A percentile compares a stretch with the other conserved stretches of the same genome.
These are phyloP conservation scores for Laupala kohalensis DNA, from an alignment of 1,140 invertebrate genomes.

Conservation along the genomic window DNA sequence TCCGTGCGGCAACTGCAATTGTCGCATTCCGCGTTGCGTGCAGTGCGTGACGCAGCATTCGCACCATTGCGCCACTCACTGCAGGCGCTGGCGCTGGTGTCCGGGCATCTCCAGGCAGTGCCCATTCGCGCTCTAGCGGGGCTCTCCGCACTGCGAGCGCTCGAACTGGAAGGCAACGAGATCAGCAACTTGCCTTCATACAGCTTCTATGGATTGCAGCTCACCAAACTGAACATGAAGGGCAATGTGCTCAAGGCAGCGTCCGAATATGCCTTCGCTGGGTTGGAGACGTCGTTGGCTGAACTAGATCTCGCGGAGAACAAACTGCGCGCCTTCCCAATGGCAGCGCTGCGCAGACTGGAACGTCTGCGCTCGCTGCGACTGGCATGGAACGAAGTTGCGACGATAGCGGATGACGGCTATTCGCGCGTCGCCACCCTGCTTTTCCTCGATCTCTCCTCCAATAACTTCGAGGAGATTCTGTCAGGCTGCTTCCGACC, in stretches of 20 bases:
- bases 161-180: slow-evolving; percentile 77
- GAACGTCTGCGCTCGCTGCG: slow-evolving; percentile 56
- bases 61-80: slow-evolving; percentile 54
- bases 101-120: slow-evolving; percentile 61
- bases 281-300: slow-evolving; percentile 60
- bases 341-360: slow-evolving; percentile 59
- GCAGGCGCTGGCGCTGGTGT: slow-evolving; percentile 66
- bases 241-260: slow-evolving; percentile 64
- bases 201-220: slow-evolving; percentile 67
- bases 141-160: slow-evolving; percentile 52
- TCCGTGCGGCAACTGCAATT: slow-evolving; percentile 62
- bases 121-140: slow-evolving; percentile 66
- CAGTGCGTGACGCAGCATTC: slow-evolving; percentile 60
- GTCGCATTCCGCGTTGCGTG: slow-evolving; percentile 63
- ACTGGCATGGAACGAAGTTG: slow-evolving; percentile 72
- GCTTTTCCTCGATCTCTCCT: slow-evolving; percentile 67
- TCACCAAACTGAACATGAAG: slow-evolving; percentile 73
- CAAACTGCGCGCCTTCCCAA: slow-evolving; percentile 65
- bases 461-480: slow-evolving; percentile 67
- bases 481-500: slow-evolving; percentile 60
- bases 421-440: slow-evolving; percentile 56
- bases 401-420: slow-evolving; percentile 50
- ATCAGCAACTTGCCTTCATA: slow-evolving; percentile 72
- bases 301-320: slow-evolving; percentile 80
- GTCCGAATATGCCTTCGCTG: slow-evolving; percentile 71